Evolutionary conservation across 2,113 vertebrate species (phyloP).

Genomic region (Poicephalus gulielmi): DNA sequence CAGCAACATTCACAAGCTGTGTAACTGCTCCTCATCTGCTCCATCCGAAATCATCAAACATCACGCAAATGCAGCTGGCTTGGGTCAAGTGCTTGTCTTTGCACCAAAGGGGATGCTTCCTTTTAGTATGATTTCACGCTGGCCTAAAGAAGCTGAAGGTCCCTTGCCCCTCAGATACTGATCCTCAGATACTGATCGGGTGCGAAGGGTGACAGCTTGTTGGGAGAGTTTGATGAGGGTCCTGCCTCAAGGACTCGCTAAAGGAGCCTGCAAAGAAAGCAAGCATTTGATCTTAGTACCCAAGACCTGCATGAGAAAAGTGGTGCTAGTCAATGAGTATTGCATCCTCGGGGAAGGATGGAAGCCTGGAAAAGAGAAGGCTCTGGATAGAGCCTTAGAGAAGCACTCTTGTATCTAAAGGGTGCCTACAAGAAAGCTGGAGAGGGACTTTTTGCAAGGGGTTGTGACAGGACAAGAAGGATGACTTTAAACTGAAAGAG

Average conservation of each 20-base stretch:
- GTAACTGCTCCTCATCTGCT: background rate
- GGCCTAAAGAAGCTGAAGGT: background rate
- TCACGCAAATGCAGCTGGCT: background rate
- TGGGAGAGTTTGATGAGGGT: background rate
- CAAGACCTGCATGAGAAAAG: background rate
- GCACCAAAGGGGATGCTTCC: background rate
- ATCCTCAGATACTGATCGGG: background rate
- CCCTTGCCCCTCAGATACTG: background rate
- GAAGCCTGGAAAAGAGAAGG: background rate
- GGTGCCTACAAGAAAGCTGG: background rate
- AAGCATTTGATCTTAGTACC: background rate
- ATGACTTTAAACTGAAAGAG: background rate
- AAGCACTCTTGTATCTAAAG: background rate
- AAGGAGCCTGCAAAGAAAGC: background rate
- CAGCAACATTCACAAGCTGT: accelerated
- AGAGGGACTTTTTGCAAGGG: background rate
- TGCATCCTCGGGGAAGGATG: background rate
- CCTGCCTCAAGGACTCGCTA: background rate
- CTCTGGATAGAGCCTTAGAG: background rate
- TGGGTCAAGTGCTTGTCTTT: background rate
- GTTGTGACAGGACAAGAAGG: background rate
- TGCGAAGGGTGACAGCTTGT: background rate
- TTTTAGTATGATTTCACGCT: background rate
- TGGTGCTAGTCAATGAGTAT: accelerated
- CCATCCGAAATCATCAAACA: background rate